These are phyloP conservation scores for Saguinus imperator DNA, from an alignment of 2,113 vertebrate species.

Conservation along the genomic window DNA sequence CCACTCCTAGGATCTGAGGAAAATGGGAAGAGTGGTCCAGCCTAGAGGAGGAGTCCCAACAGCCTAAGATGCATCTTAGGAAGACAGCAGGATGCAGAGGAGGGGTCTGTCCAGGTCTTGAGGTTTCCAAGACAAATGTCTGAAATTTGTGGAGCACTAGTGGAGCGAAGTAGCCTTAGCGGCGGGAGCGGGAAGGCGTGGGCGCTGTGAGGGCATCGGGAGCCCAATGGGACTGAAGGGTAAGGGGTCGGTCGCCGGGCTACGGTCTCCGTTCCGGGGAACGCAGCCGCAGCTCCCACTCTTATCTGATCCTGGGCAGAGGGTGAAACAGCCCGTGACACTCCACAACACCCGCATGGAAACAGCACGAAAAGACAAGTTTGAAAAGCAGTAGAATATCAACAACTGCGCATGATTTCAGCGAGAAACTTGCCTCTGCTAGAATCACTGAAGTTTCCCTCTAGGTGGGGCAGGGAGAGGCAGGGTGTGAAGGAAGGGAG, in stretches of 20 bases:
- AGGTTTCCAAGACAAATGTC: not conserved
- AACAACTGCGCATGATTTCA: not conserved
- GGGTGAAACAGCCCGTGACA: not conserved
- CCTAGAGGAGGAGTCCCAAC: not conserved
- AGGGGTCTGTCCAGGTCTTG: not conserved
- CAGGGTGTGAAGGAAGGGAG: slow-evolving; percentile 1
- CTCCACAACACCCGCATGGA: not conserved
- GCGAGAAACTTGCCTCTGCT: not conserved
- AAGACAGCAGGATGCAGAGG: not conserved
- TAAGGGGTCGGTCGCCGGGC: not conserved
- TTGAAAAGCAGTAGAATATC: not conserved
- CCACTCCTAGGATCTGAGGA: not conserved
- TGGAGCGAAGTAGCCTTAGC: not conserved
- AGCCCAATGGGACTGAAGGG: not conserved
- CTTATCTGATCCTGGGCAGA: not conserved
- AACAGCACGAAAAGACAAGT: not conserved
- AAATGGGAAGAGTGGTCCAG: not conserved
- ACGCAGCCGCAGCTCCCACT: not conserved
- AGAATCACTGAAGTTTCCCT: slow-evolving; percentile 9
- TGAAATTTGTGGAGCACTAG: not conserved
- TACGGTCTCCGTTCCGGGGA: not conserved
- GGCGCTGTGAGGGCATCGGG: not conserved
- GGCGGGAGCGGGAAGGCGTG: not conserved
- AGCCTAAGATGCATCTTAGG: not conserved
- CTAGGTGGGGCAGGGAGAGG: slow-evolving; percentile 44